Base-by-base conservation (phyloP, 2,797 vertebrate species). In the Heliangelus exortis region DNA sequence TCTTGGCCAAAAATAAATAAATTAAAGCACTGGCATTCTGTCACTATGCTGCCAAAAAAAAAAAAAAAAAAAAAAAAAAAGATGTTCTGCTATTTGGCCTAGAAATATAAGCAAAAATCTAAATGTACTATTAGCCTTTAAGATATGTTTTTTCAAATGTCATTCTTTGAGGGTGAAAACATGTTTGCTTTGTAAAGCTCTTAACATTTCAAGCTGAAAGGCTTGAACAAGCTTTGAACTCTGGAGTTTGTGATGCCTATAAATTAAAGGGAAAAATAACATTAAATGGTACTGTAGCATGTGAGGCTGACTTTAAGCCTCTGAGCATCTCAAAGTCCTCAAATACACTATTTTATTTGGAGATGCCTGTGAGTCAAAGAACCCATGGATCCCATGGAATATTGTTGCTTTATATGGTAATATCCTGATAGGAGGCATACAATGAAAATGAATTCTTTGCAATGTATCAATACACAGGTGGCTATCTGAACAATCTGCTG, bases 141-240 rank as follows among this genome's bases (percentile, higher is more conserved):
- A 93, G 86, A 92, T 18, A 92, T 39, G 80, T 96, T 87, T 50
- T 94, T 88, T 84, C 89, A 97, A 96, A 97, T 93, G 92, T 94
- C 96, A 95, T 91, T 96, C 89, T 95, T 95, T 95, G 92, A 97
- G 84, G 88, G 95, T 96, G 62, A 96, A 96, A 96, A 93, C 48
- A 84, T 92, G 89, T 93, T 97, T 96, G 80, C 86, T 96, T 97
- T 95, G 95, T 96, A 97, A 96, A 96, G 65, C 94, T 96, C 94
- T 97, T 97, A 96, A 93, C 85, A 90, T 95, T 96, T 96, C 79
- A 80, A 91, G 82, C 91, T 96, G 96, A 96, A 97, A 96, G 55
- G 16, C 73, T 95, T 95, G 87, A 97, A 90, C 33, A 96, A 86
- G 84, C 95, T 97, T 97, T 97, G 96, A 97, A 97, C 87, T 95